These are phyloP conservation scores for Synergus japonicus DNA, from an alignment of 2,888 invertebrate genomes.

Conservation along the genomic window DNA sequence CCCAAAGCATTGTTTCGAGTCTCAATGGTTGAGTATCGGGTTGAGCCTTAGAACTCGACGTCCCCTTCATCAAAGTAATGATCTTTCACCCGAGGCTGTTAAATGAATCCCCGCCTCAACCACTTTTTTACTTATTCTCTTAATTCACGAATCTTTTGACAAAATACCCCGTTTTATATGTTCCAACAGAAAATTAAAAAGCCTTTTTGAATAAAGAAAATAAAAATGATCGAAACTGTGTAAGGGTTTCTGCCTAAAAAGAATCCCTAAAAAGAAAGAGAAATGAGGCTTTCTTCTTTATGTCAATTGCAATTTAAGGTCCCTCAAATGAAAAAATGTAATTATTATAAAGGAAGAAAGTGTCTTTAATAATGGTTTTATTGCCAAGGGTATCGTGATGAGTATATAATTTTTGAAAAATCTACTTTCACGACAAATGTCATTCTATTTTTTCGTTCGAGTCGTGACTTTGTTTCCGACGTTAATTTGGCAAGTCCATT, in stretches of 20 bases:
- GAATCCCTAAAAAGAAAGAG: too few species aligned
- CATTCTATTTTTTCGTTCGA: background rate
- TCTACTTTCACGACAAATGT: conserved; percentile 18
- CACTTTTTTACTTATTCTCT: background rate
- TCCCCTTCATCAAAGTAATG: background rate
- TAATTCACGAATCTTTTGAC: background rate
- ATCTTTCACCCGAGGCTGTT: background rate
- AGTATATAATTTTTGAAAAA: conserved; percentile 4
- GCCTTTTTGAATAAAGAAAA: background rate
- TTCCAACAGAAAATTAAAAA: too few species aligned
- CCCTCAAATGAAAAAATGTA: background rate
- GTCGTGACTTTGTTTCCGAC: conserved; percentile 17
- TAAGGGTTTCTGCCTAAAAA: too few species aligned
- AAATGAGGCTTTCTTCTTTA: background rate
- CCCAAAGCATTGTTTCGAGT: conserved; percentile 11
- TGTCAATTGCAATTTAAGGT: background rate
- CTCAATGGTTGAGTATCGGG: background rate
- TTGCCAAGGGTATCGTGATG: background rate
- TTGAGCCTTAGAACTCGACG: conserved; percentile 3
- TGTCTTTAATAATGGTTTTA: background rate
- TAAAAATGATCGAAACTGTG: background rate
- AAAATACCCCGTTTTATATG: background rate
- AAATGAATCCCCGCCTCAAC: background rate
- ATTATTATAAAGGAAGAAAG: background rate
- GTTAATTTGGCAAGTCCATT: conserved; percentile 28